A percentile compares a stretch with the other conserved stretches of the same genome.
These are phyloP conservation scores for Cenopis cana DNA, from an alignment of 2,888 invertebrate genomes.

Conservation along the genomic window DNA sequence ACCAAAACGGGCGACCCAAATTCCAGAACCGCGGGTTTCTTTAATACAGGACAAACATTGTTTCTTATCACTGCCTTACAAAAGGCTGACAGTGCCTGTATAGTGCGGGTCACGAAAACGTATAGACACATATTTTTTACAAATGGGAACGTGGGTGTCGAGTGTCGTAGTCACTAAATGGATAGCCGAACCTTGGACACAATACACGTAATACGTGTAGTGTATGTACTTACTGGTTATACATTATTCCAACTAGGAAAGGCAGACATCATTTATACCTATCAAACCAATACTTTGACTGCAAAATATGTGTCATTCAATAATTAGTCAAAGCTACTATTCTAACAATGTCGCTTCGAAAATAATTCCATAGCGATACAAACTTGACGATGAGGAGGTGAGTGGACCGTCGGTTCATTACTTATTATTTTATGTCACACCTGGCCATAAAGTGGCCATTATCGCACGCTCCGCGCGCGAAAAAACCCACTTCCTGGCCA, in stretches of 20 bases:
- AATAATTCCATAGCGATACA: too few species aligned
- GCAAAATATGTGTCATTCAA: neutral
- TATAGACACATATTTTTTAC: constrained; percentile 17
- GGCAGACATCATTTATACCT: neutral
- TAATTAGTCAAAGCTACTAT: too few species aligned
- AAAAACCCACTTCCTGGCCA: too few species aligned
- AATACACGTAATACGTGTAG: neutral
- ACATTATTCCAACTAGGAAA: neutral
- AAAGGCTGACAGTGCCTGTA: constrained; percentile 45
- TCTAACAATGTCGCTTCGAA: too few species aligned
- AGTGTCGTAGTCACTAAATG: neutral
- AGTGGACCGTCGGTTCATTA: too few species aligned
- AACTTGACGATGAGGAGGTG: too few species aligned
- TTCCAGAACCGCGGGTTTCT: constrained; percentile 48
- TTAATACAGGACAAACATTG: constrained; percentile 53
- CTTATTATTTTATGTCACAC: too few species aligned
- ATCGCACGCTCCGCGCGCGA: too few species aligned
- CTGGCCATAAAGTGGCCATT: too few species aligned
- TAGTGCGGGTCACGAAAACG: constrained; percentile 20
- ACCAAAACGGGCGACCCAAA: constrained; percentile 46
- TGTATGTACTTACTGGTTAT: neutral
- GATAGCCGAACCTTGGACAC: neutral
- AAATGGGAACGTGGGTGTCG: neutral
- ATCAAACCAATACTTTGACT: neutral
- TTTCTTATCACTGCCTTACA: constrained; percentile 51